Conservation (phyloP, 2,113 vertebrate genomes). For the Phalacrocorax carbo region DNA sequence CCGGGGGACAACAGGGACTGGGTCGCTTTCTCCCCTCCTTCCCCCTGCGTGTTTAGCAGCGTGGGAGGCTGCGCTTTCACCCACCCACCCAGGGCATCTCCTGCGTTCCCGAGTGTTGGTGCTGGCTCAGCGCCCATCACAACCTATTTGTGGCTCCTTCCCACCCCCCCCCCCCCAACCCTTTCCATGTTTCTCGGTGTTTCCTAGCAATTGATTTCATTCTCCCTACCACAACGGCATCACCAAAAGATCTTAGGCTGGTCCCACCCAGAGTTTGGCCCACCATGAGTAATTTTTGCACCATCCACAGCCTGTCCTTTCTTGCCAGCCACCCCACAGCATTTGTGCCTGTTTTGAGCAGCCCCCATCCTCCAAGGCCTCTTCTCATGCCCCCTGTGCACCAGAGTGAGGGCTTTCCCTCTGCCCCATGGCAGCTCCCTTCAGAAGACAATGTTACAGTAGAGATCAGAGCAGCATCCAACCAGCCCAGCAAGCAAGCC, state of each 20-base stretch:
- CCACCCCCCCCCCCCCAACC: too few species aligned
- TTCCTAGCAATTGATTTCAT: background rate
- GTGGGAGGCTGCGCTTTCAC: background rate
- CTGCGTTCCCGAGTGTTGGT: background rate
- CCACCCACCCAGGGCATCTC: background rate
- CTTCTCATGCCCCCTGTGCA: fast-evolving
- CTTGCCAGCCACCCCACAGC: background rate
- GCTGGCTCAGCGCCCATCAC: background rate
- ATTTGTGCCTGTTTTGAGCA: fast-evolving
- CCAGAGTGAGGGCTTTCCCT: fast-evolving
- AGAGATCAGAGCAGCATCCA: background rate
- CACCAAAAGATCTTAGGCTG: background rate
- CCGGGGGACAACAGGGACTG: background rate
- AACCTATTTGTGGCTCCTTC: background rate
- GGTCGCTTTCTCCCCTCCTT: background rate
- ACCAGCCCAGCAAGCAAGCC: background rate
- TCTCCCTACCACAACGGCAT: background rate
- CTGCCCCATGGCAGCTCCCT: background rate
- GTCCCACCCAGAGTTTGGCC: background rate
- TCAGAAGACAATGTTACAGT: background rate
- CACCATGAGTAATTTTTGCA: background rate
- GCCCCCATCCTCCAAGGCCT: background rate
- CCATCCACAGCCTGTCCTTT: background rate
- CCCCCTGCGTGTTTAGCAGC: background rate
- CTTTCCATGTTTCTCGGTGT: background rate